A percentile compares a stretch with the other conserved stretches of the same genome.
phyloP scores from a whole-genome alignment of 2,113 vertebrate species.

The Macroglossus sobrinus region DNA sequence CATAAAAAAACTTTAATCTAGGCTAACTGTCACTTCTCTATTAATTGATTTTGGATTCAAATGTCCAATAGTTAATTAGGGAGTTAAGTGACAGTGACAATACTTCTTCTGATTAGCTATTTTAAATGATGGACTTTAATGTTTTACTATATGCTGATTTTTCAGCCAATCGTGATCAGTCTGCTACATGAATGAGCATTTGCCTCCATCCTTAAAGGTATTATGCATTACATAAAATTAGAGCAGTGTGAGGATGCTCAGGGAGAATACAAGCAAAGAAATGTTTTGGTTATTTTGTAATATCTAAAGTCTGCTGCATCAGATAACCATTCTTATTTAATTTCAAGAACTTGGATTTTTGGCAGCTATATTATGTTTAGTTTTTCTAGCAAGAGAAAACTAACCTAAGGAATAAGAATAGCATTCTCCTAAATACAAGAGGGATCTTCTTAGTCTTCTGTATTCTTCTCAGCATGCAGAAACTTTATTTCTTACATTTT shows the following conservation, averaged over 20 bases:
- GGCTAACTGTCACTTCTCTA: constrained; percentile 27
- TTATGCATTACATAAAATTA: not conserved
- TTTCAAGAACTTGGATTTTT: not conserved
- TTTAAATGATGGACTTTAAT: constrained; percentile 5
- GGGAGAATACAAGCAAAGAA: not conserved
- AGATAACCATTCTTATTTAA: not conserved
- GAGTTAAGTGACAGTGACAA: not conserved
- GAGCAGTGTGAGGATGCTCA: not conserved
- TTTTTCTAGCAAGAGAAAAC: not conserved
- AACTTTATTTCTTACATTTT: not conserved
- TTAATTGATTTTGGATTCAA: constrained; percentile 16
- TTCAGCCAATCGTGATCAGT: constrained; percentile 16
- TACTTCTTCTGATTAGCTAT: constrained; percentile 1
- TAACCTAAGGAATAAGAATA: not conserved
- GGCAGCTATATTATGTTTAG: not conserved
- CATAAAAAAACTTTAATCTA: constrained; percentile 43
- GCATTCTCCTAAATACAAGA: not conserved
- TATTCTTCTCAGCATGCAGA: not conserved
- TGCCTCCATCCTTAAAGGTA: not conserved
- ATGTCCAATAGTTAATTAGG: not conserved
- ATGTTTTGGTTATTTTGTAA: not conserved
- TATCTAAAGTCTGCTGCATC: not conserved
- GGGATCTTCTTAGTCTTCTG: not conserved
- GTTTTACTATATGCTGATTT: not conserved
- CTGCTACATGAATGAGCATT: not conserved